These are phyloP conservation scores for Lasiurus borealis DNA, from an alignment of 2,113 vertebrate species.

Conservation along the genomic window DNA sequence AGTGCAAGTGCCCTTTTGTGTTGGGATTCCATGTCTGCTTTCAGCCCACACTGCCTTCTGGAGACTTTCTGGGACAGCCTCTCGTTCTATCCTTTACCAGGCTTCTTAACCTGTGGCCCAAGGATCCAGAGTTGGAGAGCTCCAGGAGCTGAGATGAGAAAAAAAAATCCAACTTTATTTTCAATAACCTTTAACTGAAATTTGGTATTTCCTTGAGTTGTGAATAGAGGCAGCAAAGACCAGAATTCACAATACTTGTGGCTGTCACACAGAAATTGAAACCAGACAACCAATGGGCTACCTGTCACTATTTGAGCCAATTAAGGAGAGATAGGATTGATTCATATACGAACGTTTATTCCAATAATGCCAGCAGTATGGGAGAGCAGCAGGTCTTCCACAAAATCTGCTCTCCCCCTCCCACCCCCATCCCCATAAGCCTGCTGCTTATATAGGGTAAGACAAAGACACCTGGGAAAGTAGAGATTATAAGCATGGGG, in stretches of 20 bases:
- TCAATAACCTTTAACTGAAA: constrained; percentile 1
- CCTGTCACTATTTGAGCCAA: no score
- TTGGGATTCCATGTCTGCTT: not conserved
- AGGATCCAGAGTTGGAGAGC: not conserved
- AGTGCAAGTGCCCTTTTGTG: not conserved
- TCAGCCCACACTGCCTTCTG: not conserved
- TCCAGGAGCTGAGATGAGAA: not conserved
- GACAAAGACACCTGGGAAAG: no score
- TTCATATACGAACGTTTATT: no score
- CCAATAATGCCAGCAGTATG: no score
- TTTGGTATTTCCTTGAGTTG: not conserved
- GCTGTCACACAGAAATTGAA: not conserved
- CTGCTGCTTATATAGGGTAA: no score
- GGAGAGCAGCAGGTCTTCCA: no score
- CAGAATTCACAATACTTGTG: not conserved
- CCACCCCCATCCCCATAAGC: no score
- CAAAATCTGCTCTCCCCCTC: no score
- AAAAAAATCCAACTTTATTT: not conserved
- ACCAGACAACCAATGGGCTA: no score
- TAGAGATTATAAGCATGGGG: no score
- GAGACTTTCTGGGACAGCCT: not conserved
- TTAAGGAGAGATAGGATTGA: no score
- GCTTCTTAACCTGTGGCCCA: not conserved
- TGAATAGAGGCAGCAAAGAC: not conserved
- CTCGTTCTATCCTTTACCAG: not conserved